phyloP scores from a whole-genome alignment of 2,888 invertebrate species.

The Agrotis segetum region DNA sequence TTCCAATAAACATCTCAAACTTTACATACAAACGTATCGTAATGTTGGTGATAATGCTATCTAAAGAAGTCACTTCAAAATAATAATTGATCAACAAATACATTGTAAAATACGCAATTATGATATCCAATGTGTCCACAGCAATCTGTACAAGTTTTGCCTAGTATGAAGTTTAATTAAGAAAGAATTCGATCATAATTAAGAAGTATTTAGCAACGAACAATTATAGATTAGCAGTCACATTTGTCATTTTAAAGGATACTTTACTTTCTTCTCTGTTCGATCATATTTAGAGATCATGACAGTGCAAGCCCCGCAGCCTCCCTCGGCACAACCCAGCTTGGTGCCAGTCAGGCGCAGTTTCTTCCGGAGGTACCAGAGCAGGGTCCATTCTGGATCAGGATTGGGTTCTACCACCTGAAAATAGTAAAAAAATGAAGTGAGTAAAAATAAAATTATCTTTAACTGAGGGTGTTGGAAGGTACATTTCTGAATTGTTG shows the following conservation, averaged over 20 bases:
- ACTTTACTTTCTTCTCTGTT: constrained; percentile 85
- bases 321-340: constrained; percentile 98
- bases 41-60: constrained; percentile 39
- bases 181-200: not conserved
- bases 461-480: too few species aligned
- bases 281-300: constrained; percentile 96
- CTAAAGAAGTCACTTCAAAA: constrained; percentile 25
- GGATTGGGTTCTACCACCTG: constrained; percentile 94
- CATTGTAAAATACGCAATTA: not conserved
- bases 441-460: not conserved
- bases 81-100: constrained; percentile 27
- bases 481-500: too few species aligned
- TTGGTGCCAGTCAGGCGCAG: constrained; percentile 97
- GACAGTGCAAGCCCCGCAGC: constrained; percentile 99
- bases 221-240: not conserved
- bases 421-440: constrained; percentile 12
- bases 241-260: constrained; percentile 79
- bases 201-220: not conserved
- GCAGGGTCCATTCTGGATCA: constrained; percentile 96
- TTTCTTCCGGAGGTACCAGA: constrained; percentile 96
- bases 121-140: not conserved
- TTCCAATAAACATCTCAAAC: constrained; percentile 16
- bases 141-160: not conserved
- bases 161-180: constrained; percentile 5
- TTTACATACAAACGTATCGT: constrained; percentile 20